Base-by-base conservation (phyloP, 2,888 invertebrate genomes). In the Caenorhabditis imperialis region DNA sequence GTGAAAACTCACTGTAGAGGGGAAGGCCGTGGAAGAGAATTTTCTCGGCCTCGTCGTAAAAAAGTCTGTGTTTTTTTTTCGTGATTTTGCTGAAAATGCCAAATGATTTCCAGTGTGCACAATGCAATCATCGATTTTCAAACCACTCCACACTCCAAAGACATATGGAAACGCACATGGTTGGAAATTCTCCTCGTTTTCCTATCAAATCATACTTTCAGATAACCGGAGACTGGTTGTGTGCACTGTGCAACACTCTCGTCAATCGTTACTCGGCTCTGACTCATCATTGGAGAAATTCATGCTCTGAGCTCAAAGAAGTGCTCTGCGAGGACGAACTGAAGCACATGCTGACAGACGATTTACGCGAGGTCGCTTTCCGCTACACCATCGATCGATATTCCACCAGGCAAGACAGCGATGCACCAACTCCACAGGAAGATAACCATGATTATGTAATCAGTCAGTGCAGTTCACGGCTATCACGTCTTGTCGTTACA, bases 131-230 rank as follows among this genome's bases (percentile, higher is more conserved):
- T 5, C 12, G 23, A 35, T 57, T 57, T 16, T 8, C 20, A 1
- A 8, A 48, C 16, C 16, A 20, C 14, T 71, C 71, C 2, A 42
- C 20, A 10, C 51, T 71, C 12, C 25, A 37, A 16, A 18, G 71
- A 16, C 71, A 71, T 25, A 5, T 30, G 37, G 71, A 71, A 38
- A 62, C 50, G 2, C 71, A 71, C 37, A 37, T 54, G 42, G 70
- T 71, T 8, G 27, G 60, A 37, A 16, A 20, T 38, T 40, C 6
- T n/a, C n/a, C n/a, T n/a, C n/a, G n/a, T n/a, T n/a, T n/a, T n/a
- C n/a, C n/a, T n/a, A n/a, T n/a, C n/a, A n/a, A n/a, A n/a, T n/a
- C n/a, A n/a, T n/a, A n/a, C n/a, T 51, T 67, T 6, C 45, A 71
- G 71, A 42, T 71, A 3, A 62, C 55, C 14, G 62, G 62, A 4